Conservation (phyloP, 2,113 vertebrate species). For the Sorex fumeus region DNA sequence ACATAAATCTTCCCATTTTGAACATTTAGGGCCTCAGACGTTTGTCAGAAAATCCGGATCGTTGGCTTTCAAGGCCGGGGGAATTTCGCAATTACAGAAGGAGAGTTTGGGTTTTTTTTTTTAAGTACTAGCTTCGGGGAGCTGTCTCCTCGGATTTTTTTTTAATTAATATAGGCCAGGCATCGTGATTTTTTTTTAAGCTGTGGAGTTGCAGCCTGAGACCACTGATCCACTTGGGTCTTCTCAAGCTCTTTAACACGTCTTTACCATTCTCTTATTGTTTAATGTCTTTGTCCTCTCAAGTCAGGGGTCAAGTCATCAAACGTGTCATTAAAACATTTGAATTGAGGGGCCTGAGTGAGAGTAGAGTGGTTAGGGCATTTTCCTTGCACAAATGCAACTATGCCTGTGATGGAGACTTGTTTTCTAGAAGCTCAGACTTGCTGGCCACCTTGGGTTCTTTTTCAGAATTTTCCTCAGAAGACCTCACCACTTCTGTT, state of each 20-base stretch:
- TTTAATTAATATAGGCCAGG: not conserved
- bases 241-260: not conserved
- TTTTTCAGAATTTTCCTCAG: not conserved
- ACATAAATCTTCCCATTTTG: not conserved
- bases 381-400: not conserved
- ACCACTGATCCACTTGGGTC: not conserved
- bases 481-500: not conserved
- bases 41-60: not conserved
- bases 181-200: conserved; percentile 1
- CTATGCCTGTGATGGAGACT: not conserved
- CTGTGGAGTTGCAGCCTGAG: not conserved
- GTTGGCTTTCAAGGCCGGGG: not conserved
- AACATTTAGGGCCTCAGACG: conserved; percentile 13
- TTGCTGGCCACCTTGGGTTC: not conserved
- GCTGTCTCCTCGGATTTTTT: not conserved
- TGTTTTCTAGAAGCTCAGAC: not conserved
- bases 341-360: not conserved
- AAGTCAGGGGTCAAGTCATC: conserved; percentile 47
- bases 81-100: conserved; percentile 11
- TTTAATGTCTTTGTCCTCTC: not conserved
- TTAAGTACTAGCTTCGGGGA: not conserved
- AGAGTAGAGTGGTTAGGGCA: too few species aligned
- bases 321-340: conserved; percentile 35
- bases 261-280: not conserved
- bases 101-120: not conserved